Evolutionary conservation across 2,797 vertebrate genomes (phyloP).

Genomic region (Morus bassanus): DNA sequence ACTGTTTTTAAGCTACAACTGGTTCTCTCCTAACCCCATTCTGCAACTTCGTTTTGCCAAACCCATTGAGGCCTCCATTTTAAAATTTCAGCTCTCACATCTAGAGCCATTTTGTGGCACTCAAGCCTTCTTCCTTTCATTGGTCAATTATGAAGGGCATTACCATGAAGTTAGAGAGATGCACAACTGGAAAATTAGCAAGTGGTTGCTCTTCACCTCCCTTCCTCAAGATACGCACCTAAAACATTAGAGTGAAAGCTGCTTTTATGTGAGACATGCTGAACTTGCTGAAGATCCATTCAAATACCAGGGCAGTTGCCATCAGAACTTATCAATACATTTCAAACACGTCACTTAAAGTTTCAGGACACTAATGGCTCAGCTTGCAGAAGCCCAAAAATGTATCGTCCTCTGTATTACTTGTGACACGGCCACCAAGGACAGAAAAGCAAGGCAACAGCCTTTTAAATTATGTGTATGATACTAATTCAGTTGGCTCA

Average conservation of each 20-base stretch:
- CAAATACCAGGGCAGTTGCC: background rate
- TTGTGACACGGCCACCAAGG: rapidly evolving
- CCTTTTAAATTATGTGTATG: rapidly evolving
- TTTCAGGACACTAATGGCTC: background rate
- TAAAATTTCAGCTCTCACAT: background rate
- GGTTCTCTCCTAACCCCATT: background rate
- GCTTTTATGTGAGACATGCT: rapidly evolving
- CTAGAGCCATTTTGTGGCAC: background rate
- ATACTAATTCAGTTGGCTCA: background rate
- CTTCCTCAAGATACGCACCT: background rate
- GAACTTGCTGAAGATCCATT: background rate
- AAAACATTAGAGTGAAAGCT: background rate
- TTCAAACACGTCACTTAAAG: background rate
- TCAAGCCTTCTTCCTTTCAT: background rate
- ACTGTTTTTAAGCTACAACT: background rate
- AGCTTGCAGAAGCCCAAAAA: background rate
- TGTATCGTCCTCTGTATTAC: rapidly evolving
- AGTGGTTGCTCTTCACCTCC: background rate
- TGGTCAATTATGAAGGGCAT: background rate
- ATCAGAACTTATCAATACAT: background rate
- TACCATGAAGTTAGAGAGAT: background rate
- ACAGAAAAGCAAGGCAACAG: background rate
- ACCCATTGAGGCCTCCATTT: background rate
- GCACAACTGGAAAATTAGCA: background rate
- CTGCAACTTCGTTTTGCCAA: background rate